A percentile compares a stretch with the other conserved stretches of the same genome.
Evolutionary conservation across 2,888 invertebrate species (phyloP).

Genomic region (Xestobium rufovillosum): DNA sequence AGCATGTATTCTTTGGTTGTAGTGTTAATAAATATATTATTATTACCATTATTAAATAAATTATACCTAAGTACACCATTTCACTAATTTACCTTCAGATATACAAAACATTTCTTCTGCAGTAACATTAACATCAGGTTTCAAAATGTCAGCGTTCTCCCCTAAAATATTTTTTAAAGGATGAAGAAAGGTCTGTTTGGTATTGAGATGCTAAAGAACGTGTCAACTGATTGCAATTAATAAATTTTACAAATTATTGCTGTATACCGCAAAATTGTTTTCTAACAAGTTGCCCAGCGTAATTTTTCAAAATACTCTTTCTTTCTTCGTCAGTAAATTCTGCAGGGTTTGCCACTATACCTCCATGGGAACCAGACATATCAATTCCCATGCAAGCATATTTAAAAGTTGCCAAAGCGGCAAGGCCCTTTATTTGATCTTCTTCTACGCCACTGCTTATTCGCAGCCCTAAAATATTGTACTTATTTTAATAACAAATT

Average conservation of each 20-base stretch:
- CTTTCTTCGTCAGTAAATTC: conserved; percentile 32
- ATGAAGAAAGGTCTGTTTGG: no score
- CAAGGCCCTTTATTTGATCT: conserved; percentile 36
- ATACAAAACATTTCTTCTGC: conserved; percentile 34
- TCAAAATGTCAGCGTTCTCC: conserved; percentile 29
- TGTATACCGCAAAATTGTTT: conserved; percentile 21
- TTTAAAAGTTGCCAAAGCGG: conserved; percentile 34
- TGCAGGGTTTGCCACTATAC: conserved; percentile 32
- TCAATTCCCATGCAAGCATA: conserved; percentile 35
- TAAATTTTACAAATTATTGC: no score
- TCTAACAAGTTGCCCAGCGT: conserved; percentile 28
- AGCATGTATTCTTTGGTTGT: no score
- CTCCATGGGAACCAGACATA: conserved; percentile 36
- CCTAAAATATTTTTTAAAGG: conserved; percentile 24
- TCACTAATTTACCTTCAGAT: conserved; percentile 20
- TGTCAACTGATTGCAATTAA: no score
- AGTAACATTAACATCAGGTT: conserved; percentile 35
- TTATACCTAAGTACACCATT: no score
- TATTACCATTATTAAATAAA: no score
- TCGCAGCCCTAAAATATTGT: conserved; percentile 29
- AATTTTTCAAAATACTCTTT: conserved; percentile 29
- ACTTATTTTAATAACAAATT: background rate
- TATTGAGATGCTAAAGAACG: no score
- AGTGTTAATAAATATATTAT: no score
- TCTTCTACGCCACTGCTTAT: conserved; percentile 31